phyloP scores from a whole-genome alignment of 2,888 invertebrate species.

The Chydorus sphaericus region DNA sequence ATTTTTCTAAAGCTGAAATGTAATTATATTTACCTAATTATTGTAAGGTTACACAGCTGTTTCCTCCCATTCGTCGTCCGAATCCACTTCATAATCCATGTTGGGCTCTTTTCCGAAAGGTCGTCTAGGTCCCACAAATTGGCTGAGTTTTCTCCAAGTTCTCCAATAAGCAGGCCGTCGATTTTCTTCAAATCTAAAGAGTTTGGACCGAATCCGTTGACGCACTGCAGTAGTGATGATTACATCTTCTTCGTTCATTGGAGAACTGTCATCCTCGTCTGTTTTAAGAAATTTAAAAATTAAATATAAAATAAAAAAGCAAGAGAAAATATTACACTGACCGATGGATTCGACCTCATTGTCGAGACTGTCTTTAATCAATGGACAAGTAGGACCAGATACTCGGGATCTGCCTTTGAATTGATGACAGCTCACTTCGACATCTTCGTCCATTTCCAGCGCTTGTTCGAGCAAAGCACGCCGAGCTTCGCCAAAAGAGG shows the following conservation, averaged over 20 bases:
- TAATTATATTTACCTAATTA: too few species aligned
- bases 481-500: slow-evolving; percentile 35
- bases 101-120: slow-evolving; percentile 60
- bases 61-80: slow-evolving; percentile 95
- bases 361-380: slow-evolving; percentile 32
- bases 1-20: too few species aligned
- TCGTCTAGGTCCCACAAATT: slow-evolving; percentile 44
- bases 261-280: neutral
- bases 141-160: slow-evolving; percentile 79
- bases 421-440: slow-evolving; percentile 43
- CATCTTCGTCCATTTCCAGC: slow-evolving; percentile 31
- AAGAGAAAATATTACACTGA: slow-evolving; percentile 28
- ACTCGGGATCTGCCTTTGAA: slow-evolving; percentile 40
- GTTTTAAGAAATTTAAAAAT: neutral
- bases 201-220: slow-evolving; percentile 55
- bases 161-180: slow-evolving; percentile 90
- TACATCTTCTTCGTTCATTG: neutral
- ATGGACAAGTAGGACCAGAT: slow-evolving; percentile 48
- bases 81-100: slow-evolving; percentile 85
- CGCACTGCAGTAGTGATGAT: slow-evolving; percentile 25
- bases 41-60: too few species aligned
- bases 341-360: slow-evolving; percentile 45
- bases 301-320: neutral
- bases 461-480: slow-evolving; percentile 39
- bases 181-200: slow-evolving; percentile 79